phyloP scores from a whole-genome alignment of 2,797 vertebrate species.

The Chelonia mydas region DNA sequence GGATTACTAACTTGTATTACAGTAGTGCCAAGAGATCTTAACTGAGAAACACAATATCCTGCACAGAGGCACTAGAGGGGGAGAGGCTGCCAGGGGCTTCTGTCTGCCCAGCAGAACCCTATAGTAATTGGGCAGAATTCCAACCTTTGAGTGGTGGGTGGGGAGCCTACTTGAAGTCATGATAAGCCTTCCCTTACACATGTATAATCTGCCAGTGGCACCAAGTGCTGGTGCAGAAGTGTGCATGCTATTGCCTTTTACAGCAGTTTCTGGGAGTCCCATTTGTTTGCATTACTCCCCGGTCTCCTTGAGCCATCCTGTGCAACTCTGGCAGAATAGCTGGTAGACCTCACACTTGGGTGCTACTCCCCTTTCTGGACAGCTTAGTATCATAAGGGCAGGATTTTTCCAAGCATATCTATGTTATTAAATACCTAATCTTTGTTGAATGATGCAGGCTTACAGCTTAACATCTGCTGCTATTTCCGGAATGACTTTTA shows the following conservation, averaged over 20 bases:
- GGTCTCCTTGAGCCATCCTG: background rate
- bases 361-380: background rate
- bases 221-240: background rate
- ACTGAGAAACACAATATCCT: background rate
- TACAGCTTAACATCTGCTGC: constrained; percentile 56
- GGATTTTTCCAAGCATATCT: constrained; percentile 29
- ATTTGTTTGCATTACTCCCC: background rate
- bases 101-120: background rate
- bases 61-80: background rate
- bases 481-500: constrained; percentile 58
- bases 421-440: constrained; percentile 63
- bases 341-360: background rate
- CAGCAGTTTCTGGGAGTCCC: background rate
- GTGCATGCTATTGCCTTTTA: background rate
- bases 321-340: background rate
- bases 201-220: background rate
- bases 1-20: background rate
- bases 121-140: background rate
- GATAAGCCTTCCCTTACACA: fast-evolving
- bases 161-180: background rate
- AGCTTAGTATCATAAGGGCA: background rate
- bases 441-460: constrained; percentile 40
- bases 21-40: background rate
- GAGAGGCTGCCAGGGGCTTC: background rate
- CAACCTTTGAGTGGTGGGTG: background rate